phyloP scores from a whole-genome alignment of 2,797 vertebrate species.

The Sciurus vulgaris region DNA sequence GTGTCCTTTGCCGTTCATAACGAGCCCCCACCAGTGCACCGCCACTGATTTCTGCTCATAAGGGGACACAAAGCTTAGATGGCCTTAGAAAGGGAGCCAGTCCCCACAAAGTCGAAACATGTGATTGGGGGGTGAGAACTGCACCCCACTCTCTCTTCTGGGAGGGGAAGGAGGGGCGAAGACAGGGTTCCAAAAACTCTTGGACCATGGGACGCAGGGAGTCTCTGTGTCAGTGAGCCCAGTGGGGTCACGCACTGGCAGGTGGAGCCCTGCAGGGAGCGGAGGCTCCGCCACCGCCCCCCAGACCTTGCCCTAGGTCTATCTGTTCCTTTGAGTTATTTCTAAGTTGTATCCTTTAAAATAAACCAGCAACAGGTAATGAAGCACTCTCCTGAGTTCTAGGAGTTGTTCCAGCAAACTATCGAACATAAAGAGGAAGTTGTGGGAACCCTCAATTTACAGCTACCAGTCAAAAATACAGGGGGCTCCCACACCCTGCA shows the following conservation, averaged over 20 bases:
- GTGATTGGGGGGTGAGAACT: not conserved
- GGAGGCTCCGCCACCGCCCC: too few species aligned
- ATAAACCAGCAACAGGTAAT: not conserved
- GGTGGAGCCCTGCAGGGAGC: too few species aligned
- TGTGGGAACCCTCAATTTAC: not conserved
- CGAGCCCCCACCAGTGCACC: not conserved
- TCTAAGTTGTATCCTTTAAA: not conserved
- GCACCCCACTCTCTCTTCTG: too few species aligned
- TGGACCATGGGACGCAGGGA: not conserved
- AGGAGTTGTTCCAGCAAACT: not conserved
- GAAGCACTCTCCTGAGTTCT: not conserved
- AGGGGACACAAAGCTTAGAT: accelerated
- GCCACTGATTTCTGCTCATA: not conserved
- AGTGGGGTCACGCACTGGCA: not conserved
- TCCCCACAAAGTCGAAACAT: not conserved
- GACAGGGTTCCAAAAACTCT: not conserved
- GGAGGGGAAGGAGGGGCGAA: not conserved
- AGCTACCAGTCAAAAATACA: not conserved
- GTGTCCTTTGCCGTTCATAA: not conserved
- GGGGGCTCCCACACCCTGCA: not conserved
- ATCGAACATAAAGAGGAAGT: not conserved
- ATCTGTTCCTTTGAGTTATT: not conserved
- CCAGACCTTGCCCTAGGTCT: not conserved
- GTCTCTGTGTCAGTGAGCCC: not conserved
- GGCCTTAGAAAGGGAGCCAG: not conserved